Base-by-base conservation (phyloP, 2,888 invertebrate genomes). In the Rotaria macrura region DNA sequence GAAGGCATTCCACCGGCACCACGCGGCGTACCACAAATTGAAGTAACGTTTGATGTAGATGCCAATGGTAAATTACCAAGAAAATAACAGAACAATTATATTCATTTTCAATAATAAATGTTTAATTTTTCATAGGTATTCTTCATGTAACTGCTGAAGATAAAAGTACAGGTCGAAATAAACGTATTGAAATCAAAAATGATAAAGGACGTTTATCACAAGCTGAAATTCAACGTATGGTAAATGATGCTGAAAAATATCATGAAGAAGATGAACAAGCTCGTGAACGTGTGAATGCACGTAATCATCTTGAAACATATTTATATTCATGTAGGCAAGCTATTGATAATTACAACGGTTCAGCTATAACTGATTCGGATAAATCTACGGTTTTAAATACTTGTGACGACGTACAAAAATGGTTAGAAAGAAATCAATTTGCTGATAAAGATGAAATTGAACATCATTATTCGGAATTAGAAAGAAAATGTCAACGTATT, bases 1-100 rank as follows among this genome's bases (percentile, higher is more conserved):
- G 95, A 95, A 57, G 97, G 97, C 86, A 97, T 98, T 90, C 96
- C 97, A 23, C 97, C 97, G 72, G 91, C 97, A 94, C 87, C 95
- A 93, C 88, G 97, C 94, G 91, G 96, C 89, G 96, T 96, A 90
- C 95, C 95, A 87, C 92, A 91, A 88, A 92, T 91, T 87, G 91
- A 91, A 88, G 92, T 91, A 86, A 91, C 91, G 54, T 91, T 91
- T 87, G 93, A 93, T 88, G 92, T 93, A 87, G 92, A 93, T 89
- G 92, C 92, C 88, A 96, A 98, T 92, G 97, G 49, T 17, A 43
- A 43, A 23, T 43, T 5, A 43, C 6, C 5, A n/a, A n/a, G n/a
- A n/a, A n/a, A n/a, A n/a, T n/a, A n/a, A n/a, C n/a, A n/a, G n/a
- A n/a, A n/a, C n/a, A n/a, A n/a, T n/a, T 14, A 12, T 12, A 49